Percentiles rank a stretch among this genome's conserved stretches.
Evolutionary conservation across 2,888 invertebrate species (phyloP).

Genomic region (Tiphia femorata): DNA sequence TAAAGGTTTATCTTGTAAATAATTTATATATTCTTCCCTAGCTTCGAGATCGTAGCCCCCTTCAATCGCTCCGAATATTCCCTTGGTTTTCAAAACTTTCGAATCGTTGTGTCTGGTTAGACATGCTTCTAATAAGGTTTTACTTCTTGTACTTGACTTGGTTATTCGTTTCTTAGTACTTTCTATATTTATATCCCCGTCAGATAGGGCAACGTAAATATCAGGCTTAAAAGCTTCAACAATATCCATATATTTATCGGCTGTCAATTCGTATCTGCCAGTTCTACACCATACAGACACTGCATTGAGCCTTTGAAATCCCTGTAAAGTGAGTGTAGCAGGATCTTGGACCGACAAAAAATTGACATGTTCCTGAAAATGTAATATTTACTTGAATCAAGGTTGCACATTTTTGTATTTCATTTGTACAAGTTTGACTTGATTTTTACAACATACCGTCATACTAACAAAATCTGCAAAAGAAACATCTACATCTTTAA

Average conservation of each 20-base stretch:
- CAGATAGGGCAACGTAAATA: slow-evolving; percentile 84
- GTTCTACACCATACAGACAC: slow-evolving; percentile 84
- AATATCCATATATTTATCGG: slow-evolving; percentile 82
- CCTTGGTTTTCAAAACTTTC: slow-evolving; percentile 69
- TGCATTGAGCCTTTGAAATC: slow-evolving; percentile 79
- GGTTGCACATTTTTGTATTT: too few relatives aligned
- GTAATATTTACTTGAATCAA: neutral
- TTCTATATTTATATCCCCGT: slow-evolving; percentile 78
- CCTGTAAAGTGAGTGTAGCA: slow-evolving; percentile 75
- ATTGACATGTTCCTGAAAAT: slow-evolving; percentile 69
- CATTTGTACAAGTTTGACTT: too few relatives aligned
- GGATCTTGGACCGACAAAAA: slow-evolving; percentile 79
- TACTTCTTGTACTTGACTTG: slow-evolving; percentile 81
- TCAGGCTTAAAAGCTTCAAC: slow-evolving; percentile 85
- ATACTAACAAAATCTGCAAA: slow-evolving; percentile 76
- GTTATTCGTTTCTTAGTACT: slow-evolving; percentile 79
- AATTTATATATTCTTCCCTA: slow-evolving; percentile 76
- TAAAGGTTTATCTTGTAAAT: slow-evolving; percentile 73
- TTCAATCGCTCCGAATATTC: slow-evolving; percentile 78
- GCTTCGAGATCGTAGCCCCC: slow-evolving; percentile 81
- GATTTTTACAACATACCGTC: slow-evolving; percentile 47
- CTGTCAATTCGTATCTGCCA: slow-evolving; percentile 79
- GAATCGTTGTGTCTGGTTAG: slow-evolving; percentile 76
- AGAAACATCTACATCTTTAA: slow-evolving; percentile 75
- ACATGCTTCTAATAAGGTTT: slow-evolving; percentile 78